A percentile compares a stretch with the other conserved stretches of the same genome.
Conservation (phyloP, 2,113 vertebrate genomes). For the Lepus europaeus region DNA sequence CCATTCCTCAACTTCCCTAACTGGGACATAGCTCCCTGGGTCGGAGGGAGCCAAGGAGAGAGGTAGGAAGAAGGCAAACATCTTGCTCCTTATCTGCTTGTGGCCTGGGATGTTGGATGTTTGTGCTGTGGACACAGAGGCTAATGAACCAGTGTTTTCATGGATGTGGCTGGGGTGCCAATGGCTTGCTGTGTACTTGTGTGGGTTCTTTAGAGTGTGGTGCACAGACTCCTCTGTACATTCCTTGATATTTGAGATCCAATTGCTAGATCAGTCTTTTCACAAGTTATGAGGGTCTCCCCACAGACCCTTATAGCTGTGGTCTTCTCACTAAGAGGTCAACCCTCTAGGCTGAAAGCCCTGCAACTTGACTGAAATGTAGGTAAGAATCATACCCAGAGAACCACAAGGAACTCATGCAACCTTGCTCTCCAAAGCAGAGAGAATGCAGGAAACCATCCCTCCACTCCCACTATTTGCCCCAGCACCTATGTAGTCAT, state of each 20-base stretch:
- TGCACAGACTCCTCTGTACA: not conserved
- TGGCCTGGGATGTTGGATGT: not conserved
- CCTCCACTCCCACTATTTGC: not conserved
- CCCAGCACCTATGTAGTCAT: not conserved
- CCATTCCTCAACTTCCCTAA: not conserved
- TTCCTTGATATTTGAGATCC: not conserved
- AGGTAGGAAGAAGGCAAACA: constrained; percentile 17
- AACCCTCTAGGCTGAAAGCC: not conserved
- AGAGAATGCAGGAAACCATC: not conserved
- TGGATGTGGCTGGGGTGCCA: not conserved
- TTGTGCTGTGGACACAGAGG: not conserved
- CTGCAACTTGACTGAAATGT: not conserved
- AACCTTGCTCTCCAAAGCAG: not conserved
- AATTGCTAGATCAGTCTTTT: too few species aligned
- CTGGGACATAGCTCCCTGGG: not conserved
- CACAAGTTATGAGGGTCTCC: not conserved
- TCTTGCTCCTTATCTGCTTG: not conserved
- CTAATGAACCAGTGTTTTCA: not conserved
- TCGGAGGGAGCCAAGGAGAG: constrained; percentile 9
- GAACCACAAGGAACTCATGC: not conserved
- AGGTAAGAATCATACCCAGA: not conserved
- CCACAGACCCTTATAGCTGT: not conserved
- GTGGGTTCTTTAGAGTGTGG: not conserved
- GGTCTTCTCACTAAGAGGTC: not conserved
- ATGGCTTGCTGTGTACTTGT: not conserved